Base-by-base conservation (phyloP, 1,140 invertebrate species). In the Heliconius eleuchia region DNA sequence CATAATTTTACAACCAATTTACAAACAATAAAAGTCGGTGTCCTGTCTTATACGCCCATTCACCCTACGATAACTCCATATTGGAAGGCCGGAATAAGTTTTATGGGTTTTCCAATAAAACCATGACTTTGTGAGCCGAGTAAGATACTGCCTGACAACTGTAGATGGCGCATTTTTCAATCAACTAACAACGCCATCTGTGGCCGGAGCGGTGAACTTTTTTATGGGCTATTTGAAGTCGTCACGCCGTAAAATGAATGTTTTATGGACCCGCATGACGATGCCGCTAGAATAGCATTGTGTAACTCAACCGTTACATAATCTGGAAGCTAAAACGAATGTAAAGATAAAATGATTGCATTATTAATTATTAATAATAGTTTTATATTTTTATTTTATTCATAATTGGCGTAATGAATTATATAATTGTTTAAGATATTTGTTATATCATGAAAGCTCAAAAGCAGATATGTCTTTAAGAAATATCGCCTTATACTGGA, bases 1-100 rank as follows among this genome's bases (percentile, higher is more conserved):
- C 92, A 93, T 95, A 94, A 95, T 94, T 95, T 95, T 94, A 95
- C 93, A 92, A 93, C 92, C 94, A 95, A 95, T 95, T 95, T 95
- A 94, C 93, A 94, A 95, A 95, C 94, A 95, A 95, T 95, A 95
- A 95, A 95, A 95, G 90, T 91, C 89, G 86, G 87, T 92, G 88
- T 89, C 90, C 91, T 92, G 89, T 94, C 91, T 94, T 93, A 92
- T 90, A 91, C 92, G 90, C 89, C 87, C 87, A 89, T 91, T 92
- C 91, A 86, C 92, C 92, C 89, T 89, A 89, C 85, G 84, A 94
- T 94, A 92, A 92, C 89, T 92, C 90, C 90, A 94, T 93, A 92
- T 92, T 93, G 85, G 86, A 91, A 81, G 86, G 80, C 76, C 85
- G 84, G 87, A 87, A 85, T 86, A 94, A 94, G 90, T 94, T 94